These are phyloP conservation scores for Apogon talboti DNA, from an alignment of 2,797 vertebrate species.

Conservation along the genomic window DNA sequence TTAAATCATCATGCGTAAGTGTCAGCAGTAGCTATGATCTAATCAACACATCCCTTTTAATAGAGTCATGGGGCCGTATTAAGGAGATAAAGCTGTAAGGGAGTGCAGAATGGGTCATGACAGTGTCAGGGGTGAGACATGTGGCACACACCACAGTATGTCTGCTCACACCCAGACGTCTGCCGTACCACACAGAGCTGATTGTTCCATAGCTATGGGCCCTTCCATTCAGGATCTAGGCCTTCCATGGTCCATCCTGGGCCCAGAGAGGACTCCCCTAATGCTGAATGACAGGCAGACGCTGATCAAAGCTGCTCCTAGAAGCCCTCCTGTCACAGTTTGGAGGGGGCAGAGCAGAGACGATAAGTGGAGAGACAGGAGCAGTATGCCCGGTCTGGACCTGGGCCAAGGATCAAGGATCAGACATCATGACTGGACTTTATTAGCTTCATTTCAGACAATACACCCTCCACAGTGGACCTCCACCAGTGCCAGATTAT, in stretches of 20 bases:
- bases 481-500: conserved; percentile 79
- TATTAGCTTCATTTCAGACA: conserved; percentile 83
- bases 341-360: conserved; percentile 64
- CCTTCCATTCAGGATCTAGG: conserved; percentile 60
- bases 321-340: conserved; percentile 78
- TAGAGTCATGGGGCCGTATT: conserved; percentile 55
- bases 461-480: conserved; percentile 74
- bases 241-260: conserved; percentile 59
- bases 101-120: conserved; percentile 67
- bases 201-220: conserved; percentile 71
- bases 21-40: conserved; percentile 60
- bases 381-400: conserved; percentile 77
- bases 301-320: conserved; percentile 86
- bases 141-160: conserved; percentile 77
- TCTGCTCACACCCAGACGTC: conserved; percentile 75
- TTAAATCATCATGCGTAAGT: conserved; percentile 34
- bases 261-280: conserved; percentile 70
- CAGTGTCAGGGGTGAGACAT: conserved; percentile 79
- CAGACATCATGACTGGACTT: conserved; percentile 78
- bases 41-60: conserved; percentile 54
- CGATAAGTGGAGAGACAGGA: conserved; percentile 76
- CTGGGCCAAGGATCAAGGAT: conserved; percentile 78
- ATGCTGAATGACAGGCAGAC: conserved; percentile 87
- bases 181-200: conserved; percentile 72
- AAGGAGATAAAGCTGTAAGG: conserved; percentile 78